Evolutionary conservation across 2,113 vertebrate species (phyloP).

Genomic region (Acanthochromis polyacanthus): DNA sequence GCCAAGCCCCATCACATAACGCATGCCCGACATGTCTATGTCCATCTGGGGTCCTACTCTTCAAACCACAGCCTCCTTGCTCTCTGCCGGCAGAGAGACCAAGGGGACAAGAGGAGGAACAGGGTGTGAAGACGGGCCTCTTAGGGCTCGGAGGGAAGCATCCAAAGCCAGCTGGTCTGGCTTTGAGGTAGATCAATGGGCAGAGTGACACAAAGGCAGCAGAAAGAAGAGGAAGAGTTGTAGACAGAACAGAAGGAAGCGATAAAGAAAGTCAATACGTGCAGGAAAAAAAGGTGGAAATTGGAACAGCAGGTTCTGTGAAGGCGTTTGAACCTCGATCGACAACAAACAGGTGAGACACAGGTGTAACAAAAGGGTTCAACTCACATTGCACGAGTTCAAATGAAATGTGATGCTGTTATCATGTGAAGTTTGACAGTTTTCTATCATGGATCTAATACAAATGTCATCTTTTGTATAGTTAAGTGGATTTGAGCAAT

Average conservation of each 20-base stretch:
- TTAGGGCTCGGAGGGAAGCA: slow-evolving; percentile 81
- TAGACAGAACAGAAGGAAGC: slow-evolving; percentile 49
- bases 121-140: slow-evolving; percentile 86
- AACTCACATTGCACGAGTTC: slow-evolving; percentile 5
- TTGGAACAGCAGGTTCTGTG: slow-evolving; percentile 80
- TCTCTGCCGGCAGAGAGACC: slow-evolving; percentile 84
- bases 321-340: slow-evolving; percentile 68
- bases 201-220: slow-evolving; percentile 51
- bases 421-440: background rate
- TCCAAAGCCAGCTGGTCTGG: slow-evolving; percentile 88
- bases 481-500: slow-evolving; percentile 8
- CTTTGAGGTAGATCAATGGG: slow-evolving; percentile 80
- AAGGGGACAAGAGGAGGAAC: slow-evolving; percentile 81
- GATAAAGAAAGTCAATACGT: slow-evolving; percentile 57
- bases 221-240: slow-evolving; percentile 61
- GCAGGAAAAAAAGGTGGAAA: slow-evolving; percentile 41
- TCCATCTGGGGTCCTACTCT: slow-evolving; percentile 85
- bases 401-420: slow-evolving; percentile 21
- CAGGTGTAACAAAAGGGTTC: slow-evolving; percentile 48
- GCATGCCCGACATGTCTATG: slow-evolving; percentile 81
- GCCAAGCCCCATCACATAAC: slow-evolving; percentile 80
- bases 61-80: slow-evolving; percentile 82
- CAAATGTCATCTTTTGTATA: slow-evolving; percentile 4
- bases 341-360: slow-evolving; percentile 86
- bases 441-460: background rate